These are phyloP conservation scores for Strigamia maritima DNA, from an alignment of 2,888 invertebrate species.

Conservation along the genomic window DNA sequence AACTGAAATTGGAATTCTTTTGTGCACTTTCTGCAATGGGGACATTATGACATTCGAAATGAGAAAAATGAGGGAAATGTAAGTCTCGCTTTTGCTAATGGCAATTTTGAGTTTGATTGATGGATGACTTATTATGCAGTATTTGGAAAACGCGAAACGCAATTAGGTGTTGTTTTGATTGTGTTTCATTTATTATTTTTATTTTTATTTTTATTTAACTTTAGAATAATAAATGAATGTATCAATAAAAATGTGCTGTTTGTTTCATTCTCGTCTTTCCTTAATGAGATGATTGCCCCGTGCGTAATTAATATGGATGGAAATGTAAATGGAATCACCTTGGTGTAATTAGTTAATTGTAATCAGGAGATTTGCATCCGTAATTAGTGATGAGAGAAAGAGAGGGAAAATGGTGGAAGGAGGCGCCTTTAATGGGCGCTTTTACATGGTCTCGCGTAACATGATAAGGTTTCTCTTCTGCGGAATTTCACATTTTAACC, in stretches of 20 bases:
- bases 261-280: constrained; percentile 5
- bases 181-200: background rate
- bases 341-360: constrained; percentile 39
- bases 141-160: background rate
- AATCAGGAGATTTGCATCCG: constrained; percentile 38
- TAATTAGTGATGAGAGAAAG: constrained; percentile 38
- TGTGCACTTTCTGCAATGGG: constrained; percentile 12
- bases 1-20: constrained; percentile 31
- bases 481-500: background rate
- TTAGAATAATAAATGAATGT: background rate
- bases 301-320: constrained; percentile 38
- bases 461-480: background rate
- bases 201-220: background rate
- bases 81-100: background rate
- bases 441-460: background rate
- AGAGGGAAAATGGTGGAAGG: constrained; percentile 9
- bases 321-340: constrained; percentile 37
- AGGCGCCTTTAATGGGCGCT: constrained; percentile 14
- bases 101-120: constrained; percentile 4
- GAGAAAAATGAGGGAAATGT: constrained; percentile 26
- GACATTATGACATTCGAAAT: constrained; percentile 25
- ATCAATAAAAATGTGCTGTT: background rate
- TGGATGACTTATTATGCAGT: background rate
- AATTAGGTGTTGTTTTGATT: background rate
- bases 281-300: constrained; percentile 31